phyloP scores from a whole-genome alignment of 1,140 invertebrate genomes.

The Archivesica marissinica region DNA sequence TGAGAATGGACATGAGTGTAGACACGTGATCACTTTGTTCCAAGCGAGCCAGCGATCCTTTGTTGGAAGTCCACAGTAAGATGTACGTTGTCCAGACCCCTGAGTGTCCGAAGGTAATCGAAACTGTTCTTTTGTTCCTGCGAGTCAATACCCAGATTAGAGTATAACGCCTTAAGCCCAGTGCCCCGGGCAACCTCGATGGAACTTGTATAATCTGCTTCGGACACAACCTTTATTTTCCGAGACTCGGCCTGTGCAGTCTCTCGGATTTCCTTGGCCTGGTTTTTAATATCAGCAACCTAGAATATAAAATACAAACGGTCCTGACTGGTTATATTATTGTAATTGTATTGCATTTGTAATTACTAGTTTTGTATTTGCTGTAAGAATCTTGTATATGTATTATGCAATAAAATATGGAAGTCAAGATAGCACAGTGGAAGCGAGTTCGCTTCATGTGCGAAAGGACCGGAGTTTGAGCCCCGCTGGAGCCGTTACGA shows the following conservation, averaged over 20 bases:
- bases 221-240: conserved; percentile 63
- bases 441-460: too few relatives aligned
- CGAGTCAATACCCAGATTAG: conserved; percentile 64
- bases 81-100: conserved; percentile 71
- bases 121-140: conserved; percentile 77
- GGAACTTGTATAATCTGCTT: conserved; percentile 74
- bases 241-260: conserved; percentile 69
- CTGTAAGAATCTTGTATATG: too few relatives aligned
- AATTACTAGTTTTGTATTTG: too few relatives aligned
- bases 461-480: too few relatives aligned
- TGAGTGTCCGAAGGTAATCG: conserved; percentile 78
- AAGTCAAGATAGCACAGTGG: too few relatives aligned
- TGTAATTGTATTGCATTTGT: too few relatives aligned
- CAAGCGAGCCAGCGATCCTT: conserved; percentile 76
- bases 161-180: conserved; percentile 74
- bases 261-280: conserved; percentile 73
- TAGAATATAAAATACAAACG: too few relatives aligned
- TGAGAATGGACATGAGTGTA: too few relatives aligned
- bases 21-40: too few relatives aligned
- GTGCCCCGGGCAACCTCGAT: conserved; percentile 73
- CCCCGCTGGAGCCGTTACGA: too few relatives aligned
- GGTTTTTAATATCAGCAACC: conserved; percentile 75
- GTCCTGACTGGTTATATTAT: too few relatives aligned
- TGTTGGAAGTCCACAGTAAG: conserved; percentile 80
- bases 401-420: too few relatives aligned